phyloP scores from a whole-genome alignment of 2,888 invertebrate genomes.

The Callyntrura sp. region DNA sequence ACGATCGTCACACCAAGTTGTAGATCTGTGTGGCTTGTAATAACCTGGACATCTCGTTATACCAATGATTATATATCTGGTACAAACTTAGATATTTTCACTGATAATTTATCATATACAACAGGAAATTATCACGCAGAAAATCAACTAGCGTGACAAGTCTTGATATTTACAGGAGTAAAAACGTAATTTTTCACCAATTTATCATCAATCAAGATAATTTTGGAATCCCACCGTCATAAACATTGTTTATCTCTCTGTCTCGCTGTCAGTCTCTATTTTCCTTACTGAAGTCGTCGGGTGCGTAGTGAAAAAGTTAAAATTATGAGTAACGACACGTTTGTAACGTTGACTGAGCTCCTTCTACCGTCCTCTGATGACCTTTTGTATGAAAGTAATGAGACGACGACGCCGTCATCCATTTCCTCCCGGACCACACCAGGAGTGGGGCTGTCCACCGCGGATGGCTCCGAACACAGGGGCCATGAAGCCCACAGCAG shows the following conservation, averaged over 20 bases:
- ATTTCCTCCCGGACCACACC: constrained; percentile 74
- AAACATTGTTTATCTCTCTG: background rate
- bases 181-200: background rate
- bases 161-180: background rate
- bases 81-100: background rate
- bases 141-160: constrained; percentile 18
- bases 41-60: background rate
- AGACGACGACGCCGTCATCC: constrained; percentile 81
- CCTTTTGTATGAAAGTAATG: constrained; percentile 79
- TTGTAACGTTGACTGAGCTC: constrained; percentile 73
- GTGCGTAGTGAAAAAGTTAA: constrained; percentile 31
- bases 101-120: background rate
- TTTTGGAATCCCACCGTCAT: background rate
- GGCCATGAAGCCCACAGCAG: constrained; percentile 72
- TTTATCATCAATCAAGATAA: background rate
- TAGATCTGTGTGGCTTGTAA: background rate
- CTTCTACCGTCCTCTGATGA: constrained; percentile 81
- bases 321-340: constrained; percentile 80
- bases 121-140: background rate
- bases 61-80: too few species aligned
- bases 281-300: constrained; percentile 10
- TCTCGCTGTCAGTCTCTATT: background rate
- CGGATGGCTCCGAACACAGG: constrained; percentile 52
- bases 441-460: constrained; percentile 70
- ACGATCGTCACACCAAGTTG: background rate